Conservation (phyloP, 1,140 invertebrate species). For the Calephelis nemesis region DNA sequence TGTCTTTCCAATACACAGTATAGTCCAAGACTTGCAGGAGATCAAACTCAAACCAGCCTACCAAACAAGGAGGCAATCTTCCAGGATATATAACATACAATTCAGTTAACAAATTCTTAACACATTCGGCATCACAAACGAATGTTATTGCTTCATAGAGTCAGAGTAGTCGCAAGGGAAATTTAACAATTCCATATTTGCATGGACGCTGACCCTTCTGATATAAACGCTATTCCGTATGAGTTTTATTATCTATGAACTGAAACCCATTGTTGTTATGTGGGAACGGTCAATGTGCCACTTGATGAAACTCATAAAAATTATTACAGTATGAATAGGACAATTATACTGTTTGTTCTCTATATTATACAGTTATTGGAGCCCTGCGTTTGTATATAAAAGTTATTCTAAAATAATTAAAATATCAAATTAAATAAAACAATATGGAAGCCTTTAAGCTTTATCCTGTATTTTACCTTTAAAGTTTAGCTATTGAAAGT, state of each 20-base stretch:
- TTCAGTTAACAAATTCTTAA: slow-evolving; percentile 1
- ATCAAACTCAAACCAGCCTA: too few relatives aligned
- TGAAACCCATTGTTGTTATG: slow-evolving; percentile 56
- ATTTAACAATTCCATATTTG: slow-evolving; percentile 62
- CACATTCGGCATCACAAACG: slow-evolving; percentile 2
- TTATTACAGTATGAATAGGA: neutral
- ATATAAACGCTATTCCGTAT: slow-evolving; percentile 20
- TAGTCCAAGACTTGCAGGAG: too few relatives aligned
- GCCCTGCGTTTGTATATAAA: too few relatives aligned
- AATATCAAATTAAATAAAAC: neutral
- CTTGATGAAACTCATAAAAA: slow-evolving; percentile 4
- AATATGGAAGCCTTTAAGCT: neutral
- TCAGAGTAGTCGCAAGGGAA: slow-evolving; percentile 59
- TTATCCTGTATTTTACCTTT: neutral
- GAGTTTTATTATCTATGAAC: slow-evolving; percentile 4
- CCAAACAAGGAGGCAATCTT: too few relatives aligned
- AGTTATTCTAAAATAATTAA: neutral
- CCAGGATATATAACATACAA: neutral
- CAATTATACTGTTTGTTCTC: too few relatives aligned
- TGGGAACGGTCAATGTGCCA: slow-evolving; percentile 54
- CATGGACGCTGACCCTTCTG: slow-evolving; percentile 56
- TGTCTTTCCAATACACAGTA: too few relatives aligned
- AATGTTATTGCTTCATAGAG: slow-evolving; percentile 51
- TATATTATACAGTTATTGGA: too few relatives aligned
- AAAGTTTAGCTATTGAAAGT: neutral